Percentiles rank a stretch among this genome's conserved stretches.
These are phyloP conservation scores for Sebastes trivittatus DNA, from an alignment of 2,797 vertebrate genomes.

Conservation along the genomic window DNA sequence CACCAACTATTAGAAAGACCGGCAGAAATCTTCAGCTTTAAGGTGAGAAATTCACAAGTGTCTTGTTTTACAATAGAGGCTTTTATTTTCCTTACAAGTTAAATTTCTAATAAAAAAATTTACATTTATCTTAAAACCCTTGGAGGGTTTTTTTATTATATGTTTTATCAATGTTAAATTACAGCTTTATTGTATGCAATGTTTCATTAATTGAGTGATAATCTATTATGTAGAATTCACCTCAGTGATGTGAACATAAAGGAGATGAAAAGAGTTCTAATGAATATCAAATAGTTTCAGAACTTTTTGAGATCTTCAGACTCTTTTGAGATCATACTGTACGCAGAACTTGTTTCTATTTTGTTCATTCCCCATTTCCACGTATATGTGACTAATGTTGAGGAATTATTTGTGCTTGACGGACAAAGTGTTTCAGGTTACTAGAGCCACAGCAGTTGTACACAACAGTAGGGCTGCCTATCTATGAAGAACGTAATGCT, in stretches of 20 bases:
- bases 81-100: not conserved
- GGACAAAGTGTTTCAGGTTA: not conserved
- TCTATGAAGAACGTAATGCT: too few species aligned
- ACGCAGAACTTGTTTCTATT: not conserved
- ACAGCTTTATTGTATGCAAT: not conserved
- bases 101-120: not conserved
- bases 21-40: not conserved
- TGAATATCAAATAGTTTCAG: not conserved
- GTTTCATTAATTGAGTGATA: not conserved
- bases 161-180: not conserved
- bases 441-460: not conserved
- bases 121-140: not conserved
- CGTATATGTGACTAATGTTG: not conserved
- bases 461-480: too few species aligned
- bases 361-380: not conserved
- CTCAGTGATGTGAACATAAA: not conserved
- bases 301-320: not conserved
- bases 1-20: not conserved
- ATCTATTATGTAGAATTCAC: not conserved
- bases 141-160: not conserved
- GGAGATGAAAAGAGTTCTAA: not conserved
- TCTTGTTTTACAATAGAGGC: not conserved
- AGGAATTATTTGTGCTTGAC: not conserved
- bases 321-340: not conserved
- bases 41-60: constrained; percentile 44